Percentiles rank a stretch among this genome's conserved stretches.
These are phyloP conservation scores for Drosophila seguyi DNA, from an alignment of 1,140 invertebrate genomes.

Conservation along the genomic window DNA sequence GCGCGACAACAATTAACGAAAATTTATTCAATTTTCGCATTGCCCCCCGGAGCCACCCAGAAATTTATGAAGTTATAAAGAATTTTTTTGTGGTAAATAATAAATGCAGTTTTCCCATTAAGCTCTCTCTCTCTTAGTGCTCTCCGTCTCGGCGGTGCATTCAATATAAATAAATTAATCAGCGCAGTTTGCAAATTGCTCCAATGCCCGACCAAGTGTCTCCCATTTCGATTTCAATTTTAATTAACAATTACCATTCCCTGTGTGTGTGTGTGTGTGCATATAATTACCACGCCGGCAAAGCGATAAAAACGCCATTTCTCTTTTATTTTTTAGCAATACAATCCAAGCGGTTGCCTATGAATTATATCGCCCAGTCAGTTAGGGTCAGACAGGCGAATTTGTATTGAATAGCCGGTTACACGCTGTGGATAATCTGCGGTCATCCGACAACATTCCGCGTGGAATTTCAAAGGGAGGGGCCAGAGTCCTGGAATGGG, in stretches of 20 bases:
- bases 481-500: slow-evolving; percentile 17
- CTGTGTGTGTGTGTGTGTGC: slow-evolving; percentile 7
- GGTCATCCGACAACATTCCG: slow-evolving; percentile 28
- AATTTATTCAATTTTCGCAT: slow-evolving; percentile 77
- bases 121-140: slow-evolving; percentile 33
- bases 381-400: slow-evolving; percentile 29
- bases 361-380: slow-evolving; percentile 32
- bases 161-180: slow-evolving; percentile 67
- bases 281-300: slow-evolving; percentile 39
- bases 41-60: slow-evolving; percentile 8
- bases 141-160: slow-evolving; percentile 18
- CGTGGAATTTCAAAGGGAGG: slow-evolving; percentile 11
- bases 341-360: slow-evolving; percentile 20
- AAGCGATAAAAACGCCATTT: slow-evolving; percentile 1
- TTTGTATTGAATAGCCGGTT: slow-evolving; percentile 16
- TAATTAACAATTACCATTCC: slow-evolving; percentile 48
- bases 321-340: slow-evolving; percentile 21
- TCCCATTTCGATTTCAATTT: slow-evolving; percentile 49
- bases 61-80: slow-evolving; percentile 43
- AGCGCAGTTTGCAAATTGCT: slow-evolving; percentile 35
- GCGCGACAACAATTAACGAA: slow-evolving; percentile 78
- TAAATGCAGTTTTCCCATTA: slow-evolving; percentile 57
- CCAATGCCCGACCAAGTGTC: slow-evolving; percentile 30
- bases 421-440: slow-evolving; percentile 34
- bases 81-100: slow-evolving; percentile 55